phyloP scores from a whole-genome alignment of 2,888 invertebrate species.

The Tipula lateralis region DNA sequence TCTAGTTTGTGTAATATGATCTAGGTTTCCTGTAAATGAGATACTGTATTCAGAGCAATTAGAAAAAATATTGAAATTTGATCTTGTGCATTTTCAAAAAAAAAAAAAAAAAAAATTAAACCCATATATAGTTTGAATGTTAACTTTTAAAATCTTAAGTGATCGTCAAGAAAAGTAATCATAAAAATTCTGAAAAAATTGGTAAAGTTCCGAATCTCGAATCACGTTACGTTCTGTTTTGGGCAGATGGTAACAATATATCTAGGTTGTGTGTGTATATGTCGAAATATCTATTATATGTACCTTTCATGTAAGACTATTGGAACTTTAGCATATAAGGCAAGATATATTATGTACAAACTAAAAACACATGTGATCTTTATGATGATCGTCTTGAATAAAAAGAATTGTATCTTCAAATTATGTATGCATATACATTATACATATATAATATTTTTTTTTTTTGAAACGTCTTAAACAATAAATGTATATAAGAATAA shows the following conservation, averaged over 20 bases:
- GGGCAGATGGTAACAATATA: neutral
- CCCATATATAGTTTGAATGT: too few species aligned
- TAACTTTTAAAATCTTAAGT: neutral
- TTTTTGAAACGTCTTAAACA: neutral
- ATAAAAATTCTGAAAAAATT: too few species aligned
- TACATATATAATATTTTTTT: neutral
- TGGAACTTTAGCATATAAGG: neutral
- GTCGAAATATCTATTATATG: neutral
- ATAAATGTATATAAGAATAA: neutral
- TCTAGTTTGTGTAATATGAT: neutral
- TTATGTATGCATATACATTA: neutral
- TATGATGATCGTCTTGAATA: neutral
- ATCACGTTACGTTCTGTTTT: neutral
- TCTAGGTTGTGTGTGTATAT: neutral
- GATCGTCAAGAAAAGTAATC: neutral
- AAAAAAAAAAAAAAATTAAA: neutral
- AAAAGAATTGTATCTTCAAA: neutral
- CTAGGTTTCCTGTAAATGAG: neutral
- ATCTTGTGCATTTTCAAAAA: neutral
- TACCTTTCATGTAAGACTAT: neutral
- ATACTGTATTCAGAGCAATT: neutral
- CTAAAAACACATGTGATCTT: neutral
- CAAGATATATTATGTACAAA: neutral
- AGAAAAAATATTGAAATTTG: neutral
- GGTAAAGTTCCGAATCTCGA: neutral